phyloP scores from a whole-genome alignment of 2,888 invertebrate genomes.

The Heliconius charithonia region DNA sequence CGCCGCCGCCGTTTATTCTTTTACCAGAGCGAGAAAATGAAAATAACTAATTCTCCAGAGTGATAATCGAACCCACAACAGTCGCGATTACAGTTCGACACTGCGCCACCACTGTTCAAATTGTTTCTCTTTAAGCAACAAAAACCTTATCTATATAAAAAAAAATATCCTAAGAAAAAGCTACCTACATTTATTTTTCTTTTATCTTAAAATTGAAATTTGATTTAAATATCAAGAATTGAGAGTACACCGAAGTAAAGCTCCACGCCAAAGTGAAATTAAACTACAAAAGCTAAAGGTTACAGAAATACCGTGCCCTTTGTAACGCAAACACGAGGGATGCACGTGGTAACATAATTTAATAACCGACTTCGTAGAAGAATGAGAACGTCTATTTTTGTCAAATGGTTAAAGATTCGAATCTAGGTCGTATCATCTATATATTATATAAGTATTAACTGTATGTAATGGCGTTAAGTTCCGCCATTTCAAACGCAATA shows the following conservation, averaged over 20 bases:
- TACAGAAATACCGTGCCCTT: slow-evolving; percentile 5
- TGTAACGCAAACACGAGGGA: neutral
- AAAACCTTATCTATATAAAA: neutral
- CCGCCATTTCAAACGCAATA: too few relatives aligned
- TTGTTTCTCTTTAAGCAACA: neutral
- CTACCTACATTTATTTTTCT: neutral
- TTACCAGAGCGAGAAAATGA: too few relatives aligned
- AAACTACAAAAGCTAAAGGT: slow-evolving; percentile 16
- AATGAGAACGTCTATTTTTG: neutral
- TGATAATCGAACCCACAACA: too few relatives aligned
- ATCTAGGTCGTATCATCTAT: too few relatives aligned
- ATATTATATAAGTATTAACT: too few relatives aligned
- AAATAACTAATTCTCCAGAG: too few relatives aligned
- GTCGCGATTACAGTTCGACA: too few relatives aligned
- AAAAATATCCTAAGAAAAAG: neutral
- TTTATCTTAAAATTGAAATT: neutral
- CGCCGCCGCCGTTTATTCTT: too few relatives aligned
- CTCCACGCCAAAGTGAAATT: slow-evolving; percentile 11
- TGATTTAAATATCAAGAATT: neutral
- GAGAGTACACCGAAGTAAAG: neutral
- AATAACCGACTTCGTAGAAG: neutral
- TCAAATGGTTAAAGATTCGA: neutral
- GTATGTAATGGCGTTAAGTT: too few relatives aligned
- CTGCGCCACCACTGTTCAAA: too few relatives aligned
- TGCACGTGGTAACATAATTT: neutral